These are phyloP conservation scores for Cacatua alba DNA, from an alignment of 2,113 vertebrate species.

Conservation along the genomic window DNA sequence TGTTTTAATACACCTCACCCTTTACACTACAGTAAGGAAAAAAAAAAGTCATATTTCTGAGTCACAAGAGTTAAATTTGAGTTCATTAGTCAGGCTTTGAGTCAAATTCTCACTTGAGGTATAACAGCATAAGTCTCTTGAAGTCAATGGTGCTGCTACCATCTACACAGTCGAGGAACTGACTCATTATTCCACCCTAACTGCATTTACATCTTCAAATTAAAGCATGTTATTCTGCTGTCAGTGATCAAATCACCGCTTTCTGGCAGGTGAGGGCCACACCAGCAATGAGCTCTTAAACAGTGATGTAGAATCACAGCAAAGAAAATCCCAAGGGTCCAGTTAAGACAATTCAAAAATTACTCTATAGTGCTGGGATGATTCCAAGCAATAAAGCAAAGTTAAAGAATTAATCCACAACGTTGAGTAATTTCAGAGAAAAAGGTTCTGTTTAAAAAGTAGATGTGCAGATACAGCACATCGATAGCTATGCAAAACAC, in stretches of 20 bases:
- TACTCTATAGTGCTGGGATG: background rate
- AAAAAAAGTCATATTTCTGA: background rate
- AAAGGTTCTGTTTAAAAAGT: background rate
- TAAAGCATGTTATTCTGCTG: background rate
- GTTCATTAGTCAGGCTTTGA: constrained; percentile 5
- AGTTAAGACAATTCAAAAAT: background rate
- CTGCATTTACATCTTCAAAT: background rate
- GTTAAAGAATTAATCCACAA: background rate
- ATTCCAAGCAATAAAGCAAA: background rate
- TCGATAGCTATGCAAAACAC: background rate
- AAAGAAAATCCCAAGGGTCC: background rate
- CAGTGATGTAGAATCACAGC: background rate
- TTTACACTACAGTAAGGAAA: background rate
- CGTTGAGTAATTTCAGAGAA: rapidly evolving
- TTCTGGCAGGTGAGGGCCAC: background rate
- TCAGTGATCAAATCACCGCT: background rate
- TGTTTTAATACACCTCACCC: background rate
- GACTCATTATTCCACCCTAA: background rate
- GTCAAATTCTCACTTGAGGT: background rate
- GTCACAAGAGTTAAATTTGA: background rate
- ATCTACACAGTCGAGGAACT: background rate
- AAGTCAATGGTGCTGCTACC: background rate
- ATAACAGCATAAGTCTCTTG: background rate
- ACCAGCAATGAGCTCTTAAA: background rate
- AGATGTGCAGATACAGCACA: background rate